Percentiles rank a stretch among this genome's conserved stretches.
phyloP scores from a whole-genome alignment of 2,888 invertebrate genomes.

The Rotaria sp. region DNA sequence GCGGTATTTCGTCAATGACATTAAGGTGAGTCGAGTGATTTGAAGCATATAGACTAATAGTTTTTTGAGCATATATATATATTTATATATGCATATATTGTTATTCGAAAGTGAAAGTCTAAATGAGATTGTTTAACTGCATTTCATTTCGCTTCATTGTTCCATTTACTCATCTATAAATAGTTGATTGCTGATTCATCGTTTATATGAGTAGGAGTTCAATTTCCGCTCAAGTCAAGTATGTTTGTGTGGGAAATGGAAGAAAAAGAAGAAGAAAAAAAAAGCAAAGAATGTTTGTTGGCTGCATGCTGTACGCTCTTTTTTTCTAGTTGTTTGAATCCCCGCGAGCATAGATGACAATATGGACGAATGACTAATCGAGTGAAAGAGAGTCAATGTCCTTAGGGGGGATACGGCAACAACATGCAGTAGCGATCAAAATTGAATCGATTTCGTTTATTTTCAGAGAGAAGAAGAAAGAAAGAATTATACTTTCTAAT shows the following conservation, averaged over 20 bases:
- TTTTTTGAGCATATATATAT: neutral
- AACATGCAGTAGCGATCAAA: neutral
- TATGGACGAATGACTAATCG: slow-evolving; percentile 18
- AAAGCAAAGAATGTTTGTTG: neutral
- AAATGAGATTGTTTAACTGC: neutral
- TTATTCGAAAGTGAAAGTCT: neutral
- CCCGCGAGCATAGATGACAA: neutral
- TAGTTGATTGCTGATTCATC: neutral
- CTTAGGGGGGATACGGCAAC: neutral
- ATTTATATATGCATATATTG: neutral
- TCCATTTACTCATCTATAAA: neutral
- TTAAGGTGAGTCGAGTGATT: neutral
- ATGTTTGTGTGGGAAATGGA: neutral
- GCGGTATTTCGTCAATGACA: neutral
- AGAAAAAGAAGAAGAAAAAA: neutral
- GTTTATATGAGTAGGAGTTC: slow-evolving; percentile 7
- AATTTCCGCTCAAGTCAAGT: slow-evolving; percentile 15
- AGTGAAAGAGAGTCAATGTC: neutral
- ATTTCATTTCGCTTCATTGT: neutral
- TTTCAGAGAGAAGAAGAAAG: neutral
- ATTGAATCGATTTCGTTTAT: neutral
- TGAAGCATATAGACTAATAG: slow-evolving; percentile 12
- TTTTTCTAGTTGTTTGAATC: neutral
- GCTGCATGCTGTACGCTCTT: neutral
- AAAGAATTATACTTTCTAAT: slow-evolving; percentile 2